Percentiles rank a stretch among this genome's conserved stretches.
phyloP scores from a whole-genome alignment of 2,888 invertebrate genomes.

The Apocheima hispidaria region DNA sequence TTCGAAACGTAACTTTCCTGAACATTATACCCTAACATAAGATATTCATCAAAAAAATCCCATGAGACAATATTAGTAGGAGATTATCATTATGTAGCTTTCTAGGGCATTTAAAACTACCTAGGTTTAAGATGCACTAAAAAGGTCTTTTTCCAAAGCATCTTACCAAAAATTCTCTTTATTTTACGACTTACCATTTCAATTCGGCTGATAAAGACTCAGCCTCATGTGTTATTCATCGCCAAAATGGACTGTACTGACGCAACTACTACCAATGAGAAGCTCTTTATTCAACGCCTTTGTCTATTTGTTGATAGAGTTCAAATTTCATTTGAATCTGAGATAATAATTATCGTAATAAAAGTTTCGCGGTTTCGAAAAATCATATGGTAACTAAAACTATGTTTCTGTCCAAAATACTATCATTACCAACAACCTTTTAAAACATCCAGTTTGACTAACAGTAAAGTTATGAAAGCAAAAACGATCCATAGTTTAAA shows the following conservation, averaged over 20 bases:
- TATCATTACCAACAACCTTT: no score
- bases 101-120: no score
- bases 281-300: slow-evolving; percentile 14
- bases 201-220: slow-evolving; percentile 62
- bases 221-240: slow-evolving; percentile 69
- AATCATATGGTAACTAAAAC: no score
- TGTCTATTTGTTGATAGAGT: slow-evolving; percentile 16
- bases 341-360: no score
- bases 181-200: slow-evolving; percentile 54
- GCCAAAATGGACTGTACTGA: slow-evolving; percentile 33
- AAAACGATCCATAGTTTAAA: not conserved
- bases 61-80: no score
- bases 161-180: slow-evolving; percentile 5
- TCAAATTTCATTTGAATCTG: no score
- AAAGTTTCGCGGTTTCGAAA: no score
- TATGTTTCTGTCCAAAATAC: no score
- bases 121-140: not conserved
- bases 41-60: no score
- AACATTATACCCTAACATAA: no score
- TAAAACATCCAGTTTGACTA: not conserved
- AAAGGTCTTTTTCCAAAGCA: not conserved
- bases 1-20: no score
- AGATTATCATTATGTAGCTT: no score
- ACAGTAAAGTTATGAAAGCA: not conserved
- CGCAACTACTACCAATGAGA: slow-evolving; percentile 26